These are phyloP conservation scores for Shargacucullia verbasci DNA, from an alignment of 2,888 invertebrate genomes.

Conservation along the genomic window DNA sequence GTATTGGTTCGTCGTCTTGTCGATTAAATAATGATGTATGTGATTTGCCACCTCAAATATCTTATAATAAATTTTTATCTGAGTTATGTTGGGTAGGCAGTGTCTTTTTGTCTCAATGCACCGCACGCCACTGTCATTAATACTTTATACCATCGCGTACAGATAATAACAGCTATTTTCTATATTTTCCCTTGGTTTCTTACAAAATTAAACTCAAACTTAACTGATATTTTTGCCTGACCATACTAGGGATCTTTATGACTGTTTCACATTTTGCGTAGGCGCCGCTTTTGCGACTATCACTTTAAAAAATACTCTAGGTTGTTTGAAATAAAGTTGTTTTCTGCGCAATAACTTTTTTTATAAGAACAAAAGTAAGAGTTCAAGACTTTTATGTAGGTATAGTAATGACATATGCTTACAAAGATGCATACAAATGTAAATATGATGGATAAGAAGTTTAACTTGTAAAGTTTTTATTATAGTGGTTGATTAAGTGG, in stretches of 20 bases:
- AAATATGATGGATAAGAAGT: slow-evolving; percentile 30
- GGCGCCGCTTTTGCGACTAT: slow-evolving; percentile 9
- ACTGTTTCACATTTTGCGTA: slow-evolving; percentile 24
- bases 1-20: no score
- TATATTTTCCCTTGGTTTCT: slow-evolving; percentile 1
- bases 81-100: no score
- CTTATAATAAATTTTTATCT: no score
- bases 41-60: no score
- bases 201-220: slow-evolving; percentile 23
- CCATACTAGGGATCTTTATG: slow-evolving; percentile 43
- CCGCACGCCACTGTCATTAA: no score
- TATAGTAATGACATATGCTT: slow-evolving; percentile 48
- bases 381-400: slow-evolving; percentile 33
- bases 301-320: slow-evolving; percentile 5
- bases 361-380: slow-evolving; percentile 30
- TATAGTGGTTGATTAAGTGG: not conserved
- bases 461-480: slow-evolving; percentile 7
- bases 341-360: not conserved
- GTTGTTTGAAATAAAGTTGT: slow-evolving; percentile 3
- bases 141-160: no score
- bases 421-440: slow-evolving; percentile 32
- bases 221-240: slow-evolving; percentile 33
- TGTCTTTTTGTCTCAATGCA: no score
- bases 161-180: not conserved
- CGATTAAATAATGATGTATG: no score